phyloP scores from a whole-genome alignment of 2,888 invertebrate genomes.

The Gisinianus flammeolus region DNA sequence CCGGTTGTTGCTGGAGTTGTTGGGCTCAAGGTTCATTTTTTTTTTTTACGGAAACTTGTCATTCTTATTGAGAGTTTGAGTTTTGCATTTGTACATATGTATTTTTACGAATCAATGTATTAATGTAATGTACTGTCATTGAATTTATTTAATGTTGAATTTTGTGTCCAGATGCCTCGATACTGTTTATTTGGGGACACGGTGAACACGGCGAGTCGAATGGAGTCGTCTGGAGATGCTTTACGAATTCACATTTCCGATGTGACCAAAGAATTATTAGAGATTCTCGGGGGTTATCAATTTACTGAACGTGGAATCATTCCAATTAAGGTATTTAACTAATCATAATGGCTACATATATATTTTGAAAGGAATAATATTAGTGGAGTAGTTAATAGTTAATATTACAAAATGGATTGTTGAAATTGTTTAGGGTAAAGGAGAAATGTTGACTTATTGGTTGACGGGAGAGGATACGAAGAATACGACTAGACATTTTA shows the following conservation, averaged over 20 bases:
- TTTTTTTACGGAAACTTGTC: background rate
- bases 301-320: constrained; percentile 85
- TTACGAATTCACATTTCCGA: constrained; percentile 86
- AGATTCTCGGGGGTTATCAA: constrained; percentile 79
- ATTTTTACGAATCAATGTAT: background rate
- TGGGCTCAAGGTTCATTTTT: constrained; percentile 65
- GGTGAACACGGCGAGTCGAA: constrained; percentile 76
- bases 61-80: too few relatives aligned
- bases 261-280: constrained; percentile 78
- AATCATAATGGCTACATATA: too few relatives aligned
- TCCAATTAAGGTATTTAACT: constrained; percentile 65
- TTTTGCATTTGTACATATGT: too few relatives aligned
- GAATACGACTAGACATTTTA: constrained; percentile 3
- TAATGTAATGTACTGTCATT: background rate
- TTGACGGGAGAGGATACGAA: constrained; percentile 68
- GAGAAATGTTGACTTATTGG: constrained; percentile 78
- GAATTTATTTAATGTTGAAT: background rate
- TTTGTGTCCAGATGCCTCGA: constrained; percentile 70
- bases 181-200: constrained; percentile 60
- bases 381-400: background rate
- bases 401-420: background rate
- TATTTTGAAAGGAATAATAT: background rate
- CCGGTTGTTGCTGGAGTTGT: constrained; percentile 84
- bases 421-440: constrained; percentile 74
- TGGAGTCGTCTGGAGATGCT: constrained; percentile 84